phyloP scores from a whole-genome alignment of 2,888 invertebrate species.

The Tinea trinotella region DNA sequence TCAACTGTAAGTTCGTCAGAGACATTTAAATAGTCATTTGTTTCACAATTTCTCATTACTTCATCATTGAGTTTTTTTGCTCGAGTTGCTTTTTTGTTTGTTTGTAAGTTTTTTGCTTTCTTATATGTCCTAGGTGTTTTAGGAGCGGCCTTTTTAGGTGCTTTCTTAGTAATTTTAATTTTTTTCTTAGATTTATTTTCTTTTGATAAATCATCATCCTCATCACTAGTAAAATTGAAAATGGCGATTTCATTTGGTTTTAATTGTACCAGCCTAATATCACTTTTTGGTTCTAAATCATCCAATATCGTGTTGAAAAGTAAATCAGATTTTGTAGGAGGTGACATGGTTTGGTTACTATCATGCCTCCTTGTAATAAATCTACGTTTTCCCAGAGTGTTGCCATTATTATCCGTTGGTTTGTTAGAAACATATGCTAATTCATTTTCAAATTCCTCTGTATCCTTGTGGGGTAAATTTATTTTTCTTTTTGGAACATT shows the following conservation, averaged over 20 bases:
- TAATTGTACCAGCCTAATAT: background rate
- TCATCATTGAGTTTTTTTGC: background rate
- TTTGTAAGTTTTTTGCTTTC: background rate
- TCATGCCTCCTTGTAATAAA: too few relatives aligned
- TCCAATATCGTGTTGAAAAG: background rate
- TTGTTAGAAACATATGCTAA: too few relatives aligned
- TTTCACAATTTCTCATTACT: background rate
- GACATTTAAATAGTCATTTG: background rate
- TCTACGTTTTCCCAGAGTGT: too few relatives aligned
- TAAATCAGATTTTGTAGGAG: too few relatives aligned
- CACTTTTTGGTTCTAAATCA: background rate
- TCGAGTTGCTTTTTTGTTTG: background rate
- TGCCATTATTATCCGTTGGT: too few relatives aligned
- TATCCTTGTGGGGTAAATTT: too few relatives aligned
- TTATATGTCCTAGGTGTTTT: background rate
- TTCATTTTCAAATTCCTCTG: too few relatives aligned
- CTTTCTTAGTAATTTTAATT: background rate
- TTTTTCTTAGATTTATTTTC: background rate
- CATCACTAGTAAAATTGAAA: background rate
- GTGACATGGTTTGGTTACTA: too few relatives aligned
- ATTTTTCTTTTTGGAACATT: too few relatives aligned
- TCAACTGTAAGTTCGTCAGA: background rate
- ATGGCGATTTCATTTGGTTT: background rate
- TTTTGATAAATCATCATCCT: background rate
- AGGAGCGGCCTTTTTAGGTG: background rate